Percentiles rank a stretch among this genome's conserved stretches.
phyloP scores from a whole-genome alignment of 2,888 invertebrate genomes.

The Caenorhabditis sulstoni region DNA sequence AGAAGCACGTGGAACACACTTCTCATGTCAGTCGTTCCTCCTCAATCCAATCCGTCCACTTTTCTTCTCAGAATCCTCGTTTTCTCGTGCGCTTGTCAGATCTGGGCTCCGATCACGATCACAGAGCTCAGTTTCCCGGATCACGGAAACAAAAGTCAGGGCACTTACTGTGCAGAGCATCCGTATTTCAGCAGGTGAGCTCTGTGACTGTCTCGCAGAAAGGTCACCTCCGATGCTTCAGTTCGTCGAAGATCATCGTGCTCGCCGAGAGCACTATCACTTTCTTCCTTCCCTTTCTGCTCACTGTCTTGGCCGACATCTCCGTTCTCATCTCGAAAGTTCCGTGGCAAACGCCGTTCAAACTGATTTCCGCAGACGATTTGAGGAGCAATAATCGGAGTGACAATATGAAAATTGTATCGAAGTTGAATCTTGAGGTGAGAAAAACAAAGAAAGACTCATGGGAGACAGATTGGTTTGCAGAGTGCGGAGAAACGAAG shows the following conservation, averaged over 20 bases:
- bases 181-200: conserved; percentile 53
- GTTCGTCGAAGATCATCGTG: conserved; percentile 50
- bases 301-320: conserved; percentile 68
- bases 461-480: neutral
- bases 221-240: conserved; percentile 12
- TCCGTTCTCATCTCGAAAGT: conserved; percentile 62
- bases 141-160: conserved; percentile 48
- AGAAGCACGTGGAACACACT: conserved; percentile 39
- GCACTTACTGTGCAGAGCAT: conserved; percentile 65
- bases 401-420: conserved; percentile 65
- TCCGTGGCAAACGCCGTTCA: conserved; percentile 63
- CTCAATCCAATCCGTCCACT: neutral
- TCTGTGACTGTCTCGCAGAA: too few relatives aligned
- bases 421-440: conserved; percentile 58
- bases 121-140: conserved; percentile 58
- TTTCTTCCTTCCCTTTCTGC: conserved; percentile 67
- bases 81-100: conserved; percentile 55
- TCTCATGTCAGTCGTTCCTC: conserved; percentile 20
- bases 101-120: conserved; percentile 69
- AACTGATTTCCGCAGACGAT: conserved; percentile 61
- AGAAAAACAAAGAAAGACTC: neutral
- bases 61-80: conserved; percentile 44
- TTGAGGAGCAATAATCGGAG: conserved; percentile 45
- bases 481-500: conserved; percentile 60
- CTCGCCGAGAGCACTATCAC: conserved; percentile 58